Conservation (phyloP, 2,888 invertebrate genomes). For the Koerneria pararmatus region DNA sequence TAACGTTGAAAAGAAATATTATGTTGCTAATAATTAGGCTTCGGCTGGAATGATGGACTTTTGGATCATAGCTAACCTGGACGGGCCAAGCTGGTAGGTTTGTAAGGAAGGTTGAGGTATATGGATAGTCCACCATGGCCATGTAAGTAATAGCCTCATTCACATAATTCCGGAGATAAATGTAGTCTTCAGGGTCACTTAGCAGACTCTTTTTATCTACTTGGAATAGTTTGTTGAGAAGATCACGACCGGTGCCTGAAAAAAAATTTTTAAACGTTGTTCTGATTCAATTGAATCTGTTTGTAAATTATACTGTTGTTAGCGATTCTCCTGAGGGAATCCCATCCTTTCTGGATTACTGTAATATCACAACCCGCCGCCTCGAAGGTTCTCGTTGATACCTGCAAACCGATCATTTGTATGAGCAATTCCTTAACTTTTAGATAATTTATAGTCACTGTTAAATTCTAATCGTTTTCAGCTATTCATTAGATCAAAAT, state of each 20-base stretch:
- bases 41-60: no score
- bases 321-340: slow-evolving; percentile 66
- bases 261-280: background rate
- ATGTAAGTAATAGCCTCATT: slow-evolving; percentile 68
- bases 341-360: slow-evolving; percentile 78
- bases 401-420: slow-evolving; percentile 54
- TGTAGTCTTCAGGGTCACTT: slow-evolving; percentile 58
- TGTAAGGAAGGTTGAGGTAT: slow-evolving; percentile 74
- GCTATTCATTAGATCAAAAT: no score
- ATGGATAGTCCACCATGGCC: slow-evolving; percentile 94
- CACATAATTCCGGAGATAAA: no score
- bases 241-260: slow-evolving; percentile 70
- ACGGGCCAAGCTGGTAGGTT: slow-evolving; percentile 80
- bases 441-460: background rate
- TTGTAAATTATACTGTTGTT: slow-evolving; percentile 63
- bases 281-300: background rate
- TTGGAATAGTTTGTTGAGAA: slow-evolving; percentile 72
- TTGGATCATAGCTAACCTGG: slow-evolving; percentile 60
- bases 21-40: no score
- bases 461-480: background rate
- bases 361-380: slow-evolving; percentile 63
- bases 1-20: no score
- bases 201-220: slow-evolving; percentile 67
- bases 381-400: slow-evolving; percentile 76
- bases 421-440: background rate